Evolutionary conservation across 2,113 vertebrate species (phyloP), one percentile per base, ranked within the genome.

Genomic region (pig (Sus scrofa)): DNA sequence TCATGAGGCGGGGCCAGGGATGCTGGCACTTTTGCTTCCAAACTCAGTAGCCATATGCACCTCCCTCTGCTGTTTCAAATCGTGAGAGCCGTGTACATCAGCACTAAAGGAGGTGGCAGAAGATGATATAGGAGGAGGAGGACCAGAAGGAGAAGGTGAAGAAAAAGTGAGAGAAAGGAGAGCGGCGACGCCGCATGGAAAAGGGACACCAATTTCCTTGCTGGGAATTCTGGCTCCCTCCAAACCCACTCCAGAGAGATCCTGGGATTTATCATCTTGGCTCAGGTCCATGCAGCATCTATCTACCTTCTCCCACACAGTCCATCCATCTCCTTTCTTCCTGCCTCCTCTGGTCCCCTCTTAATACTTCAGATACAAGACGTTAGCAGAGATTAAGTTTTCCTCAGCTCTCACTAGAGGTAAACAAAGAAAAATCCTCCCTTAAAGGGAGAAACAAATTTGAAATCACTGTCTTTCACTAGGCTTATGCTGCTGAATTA

Each of bases 281-380:
- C 50, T 78, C 8, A 20, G 8, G 7, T 13, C 3, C 16, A 10
- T 1, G 12, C 1, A 24, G 8, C 8, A 3, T 14, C 39, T 24
- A 26, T 39, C 44, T 37, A 32, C 20, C 52, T 77, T 56, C 56
- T 37, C n/a, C 62, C 13, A 26, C 27, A 32, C 44, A n/a, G 27
- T 37, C 22, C 27, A 19, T 20, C 65, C 19, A 14, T 39, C 15
- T 16, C 56, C 63, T 94, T 91, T 74, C 73, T 56, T 50, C 37
- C 68, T 37, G 1, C 52, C 10, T 39, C 20, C n/a, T 54, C 3
- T 32, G 39, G 44, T 75, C 18, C 15, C 16, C 63, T 44, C 54
- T 82, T 18, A 84, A 39, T 27, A 16, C 8, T 67, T n/a, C 62
- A 79, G 34, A 58, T 16, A 22, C 20, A 84, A 90, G 71, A 62